These are phyloP conservation scores for Zaprionus africanus DNA, from an alignment of 1,140 invertebrate genomes.

Conservation along the genomic window DNA sequence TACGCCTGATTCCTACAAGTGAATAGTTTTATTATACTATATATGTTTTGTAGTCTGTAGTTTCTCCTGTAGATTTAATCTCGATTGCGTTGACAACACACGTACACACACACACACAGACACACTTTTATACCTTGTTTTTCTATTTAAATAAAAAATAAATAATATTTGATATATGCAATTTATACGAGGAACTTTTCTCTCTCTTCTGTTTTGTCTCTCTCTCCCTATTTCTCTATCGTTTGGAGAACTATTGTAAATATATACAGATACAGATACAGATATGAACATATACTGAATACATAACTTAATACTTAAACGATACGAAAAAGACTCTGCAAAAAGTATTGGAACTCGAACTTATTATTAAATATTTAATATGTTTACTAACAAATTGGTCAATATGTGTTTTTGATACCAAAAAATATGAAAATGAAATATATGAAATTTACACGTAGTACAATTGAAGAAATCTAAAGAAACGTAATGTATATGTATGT, in stretches of 20 bases:
- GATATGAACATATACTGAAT: conserved; percentile 21
- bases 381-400: conserved; percentile 74
- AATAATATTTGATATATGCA: conserved; percentile 77
- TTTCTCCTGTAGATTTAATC: conserved; percentile 70
- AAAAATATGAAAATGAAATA: conserved; percentile 52
- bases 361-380: conserved; percentile 77
- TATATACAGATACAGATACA: conserved; percentile 32
- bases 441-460: conserved; percentile 81
- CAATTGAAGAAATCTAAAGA: conserved; percentile 72
- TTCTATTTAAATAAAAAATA: conserved; percentile 45
- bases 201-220: conserved; percentile 57
- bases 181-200: conserved; percentile 74
- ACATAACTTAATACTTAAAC: conserved; percentile 67
- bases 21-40: conserved; percentile 67
- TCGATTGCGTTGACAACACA: conserved; percentile 61
- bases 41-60: conserved; percentile 79
- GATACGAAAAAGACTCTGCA: conserved; percentile 77
- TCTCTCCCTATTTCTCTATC: conserved; percentile 39
- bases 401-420: conserved; percentile 79
- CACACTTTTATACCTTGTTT: conserved; percentile 79
- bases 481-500: conserved; percentile 49
- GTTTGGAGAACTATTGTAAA: conserved; percentile 39
- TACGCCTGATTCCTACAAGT: conserved; percentile 63
- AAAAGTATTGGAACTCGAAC: conserved; percentile 81
- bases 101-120: background rate